These are phyloP conservation scores for Strix occidentalis DNA, from an alignment of 2,797 vertebrate genomes.

Conservation along the genomic window DNA sequence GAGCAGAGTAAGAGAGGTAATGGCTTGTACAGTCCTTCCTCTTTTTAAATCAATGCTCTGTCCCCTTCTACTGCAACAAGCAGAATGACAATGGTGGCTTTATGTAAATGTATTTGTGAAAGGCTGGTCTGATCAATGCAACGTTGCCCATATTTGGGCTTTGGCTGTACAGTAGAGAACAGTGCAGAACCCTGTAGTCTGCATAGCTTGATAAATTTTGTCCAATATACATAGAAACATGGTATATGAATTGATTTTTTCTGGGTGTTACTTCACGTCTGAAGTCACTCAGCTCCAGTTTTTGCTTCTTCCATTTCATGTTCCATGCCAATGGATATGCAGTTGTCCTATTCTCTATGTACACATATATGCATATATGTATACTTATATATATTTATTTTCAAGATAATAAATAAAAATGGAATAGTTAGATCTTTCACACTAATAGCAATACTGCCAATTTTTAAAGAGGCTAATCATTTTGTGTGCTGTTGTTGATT, in stretches of 20 bases:
- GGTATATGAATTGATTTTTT: neutral
- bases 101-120: neutral
- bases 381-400: neutral
- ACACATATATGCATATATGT: neutral
- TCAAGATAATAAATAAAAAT: neutral
- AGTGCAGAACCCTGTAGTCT: neutral
- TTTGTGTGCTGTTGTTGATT: neutral
- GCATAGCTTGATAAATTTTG: neutral
- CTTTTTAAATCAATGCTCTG: neutral
- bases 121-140: neutral
- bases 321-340: too few relatives aligned
- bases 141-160: neutral
- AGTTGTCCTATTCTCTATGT: neutral
- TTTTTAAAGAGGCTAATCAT: neutral
- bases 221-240: neutral
- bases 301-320: neutral
- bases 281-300: neutral
- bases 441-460: neutral
- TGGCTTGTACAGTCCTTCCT: neutral
- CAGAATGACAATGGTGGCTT: neutral
- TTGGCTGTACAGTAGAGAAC: neutral
- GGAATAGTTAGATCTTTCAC: neutral
- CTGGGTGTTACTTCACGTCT: neutral
- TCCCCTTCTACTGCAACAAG: neutral
- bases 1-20: neutral